These are phyloP conservation scores for Periphyllus acericola DNA, from an alignment of 2,888 invertebrate species.

Conservation along the genomic window DNA sequence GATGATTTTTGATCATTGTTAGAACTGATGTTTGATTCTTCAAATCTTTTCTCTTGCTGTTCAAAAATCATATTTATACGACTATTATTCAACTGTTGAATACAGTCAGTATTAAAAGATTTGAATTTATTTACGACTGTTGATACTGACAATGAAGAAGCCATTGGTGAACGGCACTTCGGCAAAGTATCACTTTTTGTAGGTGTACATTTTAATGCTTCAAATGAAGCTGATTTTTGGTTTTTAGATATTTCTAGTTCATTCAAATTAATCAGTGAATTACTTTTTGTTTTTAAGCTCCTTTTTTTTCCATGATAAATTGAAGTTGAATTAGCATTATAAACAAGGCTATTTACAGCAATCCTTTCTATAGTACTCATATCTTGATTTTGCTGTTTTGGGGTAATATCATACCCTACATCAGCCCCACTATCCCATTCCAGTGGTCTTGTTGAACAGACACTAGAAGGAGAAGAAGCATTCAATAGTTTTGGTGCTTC, in stretches of 20 bases:
- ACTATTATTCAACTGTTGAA: background rate
- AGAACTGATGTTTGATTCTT: conserved; percentile 5
- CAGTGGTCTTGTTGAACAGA: conserved; percentile 78
- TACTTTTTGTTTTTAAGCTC: conserved; percentile 19
- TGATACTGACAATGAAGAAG: conserved; percentile 46
- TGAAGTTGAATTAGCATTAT: conserved; percentile 44
- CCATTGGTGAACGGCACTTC: conserved; percentile 46
- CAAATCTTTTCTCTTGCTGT: conserved; percentile 22
- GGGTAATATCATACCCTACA: conserved; percentile 74
- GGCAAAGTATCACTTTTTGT: conserved; percentile 23
- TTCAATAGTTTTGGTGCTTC: conserved; percentile 44
- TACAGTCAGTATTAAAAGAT: conserved; percentile 9
- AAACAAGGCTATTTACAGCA: conserved; percentile 54
- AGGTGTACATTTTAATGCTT: background rate
- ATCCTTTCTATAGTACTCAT: conserved; percentile 75
- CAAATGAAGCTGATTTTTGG: conserved; percentile 37
- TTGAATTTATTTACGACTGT: conserved; percentile 43
- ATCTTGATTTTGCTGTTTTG: conserved; percentile 62
- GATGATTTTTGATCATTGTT: conserved; percentile 33
- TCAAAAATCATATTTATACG: background rate
- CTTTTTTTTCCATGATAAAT: background rate
- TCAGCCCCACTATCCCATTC: conserved; percentile 92
- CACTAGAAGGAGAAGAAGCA: conserved; percentile 79
- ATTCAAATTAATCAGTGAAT: conserved; percentile 43
- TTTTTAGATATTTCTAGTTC: conserved; percentile 1